Evolutionary conservation across 2,113 vertebrate genomes (phyloP), one percentile per base, ranked within the genome.

Genomic region (Euleptes europaea): DNA sequence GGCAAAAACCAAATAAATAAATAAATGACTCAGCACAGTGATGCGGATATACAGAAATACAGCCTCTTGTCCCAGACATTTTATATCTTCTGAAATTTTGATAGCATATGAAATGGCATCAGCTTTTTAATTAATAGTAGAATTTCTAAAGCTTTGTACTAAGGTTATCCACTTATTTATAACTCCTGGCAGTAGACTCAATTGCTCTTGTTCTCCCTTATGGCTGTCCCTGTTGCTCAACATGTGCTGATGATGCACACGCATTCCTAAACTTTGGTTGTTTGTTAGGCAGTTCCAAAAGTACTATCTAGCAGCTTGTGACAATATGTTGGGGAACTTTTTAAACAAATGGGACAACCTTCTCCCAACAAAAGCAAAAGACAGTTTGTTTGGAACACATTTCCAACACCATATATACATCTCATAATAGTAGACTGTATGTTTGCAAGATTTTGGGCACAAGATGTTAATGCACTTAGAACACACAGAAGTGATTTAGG

Each of bases 1-100:
- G n/a, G n/a, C n/a, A n/a, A n/a, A n/a, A n/a, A n/a, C n/a, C n/a
- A n/a, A n/a, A n/a, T n/a, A n/a, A n/a, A n/a, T n/a, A n/a, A n/a
- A n/a, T n/a, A n/a, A n/a, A n/a, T n/a, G n/a, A 69, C 77, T 88
- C 80, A 72, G 8, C 86, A 89, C 92, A 82, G 82, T 88, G 88
- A 80, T 67, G 57, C 23, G 5, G 89, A 81, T 35, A 83, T 12
- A 54, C 79, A 85, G 82, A 92, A 85, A 87, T 26, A 3, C 31
- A 92, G 26, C 82, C 82, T 90, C 69, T 51, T 38, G 60, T 84
- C 19, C 60, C 17, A n/a, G 82, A 83, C 13, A 26, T 60, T 51
- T 80, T 38, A 26, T 75, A 71, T 71, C 26, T 47, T 33, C 31
- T 13, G 40, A 31, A 85, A 89, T 77, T 31, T 54, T 54, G 4